These are phyloP conservation scores for Acanthopagrus latus DNA, from an alignment of 2,797 vertebrate genomes.

Conservation along the genomic window DNA sequence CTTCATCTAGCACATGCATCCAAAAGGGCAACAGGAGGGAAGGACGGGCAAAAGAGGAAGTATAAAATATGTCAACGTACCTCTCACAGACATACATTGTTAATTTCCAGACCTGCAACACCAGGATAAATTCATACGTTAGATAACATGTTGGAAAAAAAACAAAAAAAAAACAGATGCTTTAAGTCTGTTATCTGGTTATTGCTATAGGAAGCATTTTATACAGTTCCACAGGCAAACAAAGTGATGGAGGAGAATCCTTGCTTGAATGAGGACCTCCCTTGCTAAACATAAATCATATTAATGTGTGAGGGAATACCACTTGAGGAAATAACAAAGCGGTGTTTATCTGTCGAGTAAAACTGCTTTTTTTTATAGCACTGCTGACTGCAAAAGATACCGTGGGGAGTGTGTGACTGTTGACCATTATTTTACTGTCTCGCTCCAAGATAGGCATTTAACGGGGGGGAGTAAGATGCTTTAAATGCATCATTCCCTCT, in stretches of 20 bases:
- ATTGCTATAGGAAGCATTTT: neutral
- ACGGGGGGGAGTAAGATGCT: neutral
- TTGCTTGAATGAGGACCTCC: neutral
- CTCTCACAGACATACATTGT: neutral
- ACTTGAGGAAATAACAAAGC: constrained; percentile 11
- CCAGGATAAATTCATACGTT: neutral
- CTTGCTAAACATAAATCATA: constrained; percentile 26
- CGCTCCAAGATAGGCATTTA: constrained; percentile 21
- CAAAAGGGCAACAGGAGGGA: constrained; percentile 1
- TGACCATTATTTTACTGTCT: constrained; percentile 28
- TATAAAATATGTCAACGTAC: neutral
- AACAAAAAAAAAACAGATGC: neutral
- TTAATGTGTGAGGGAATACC: constrained; percentile 25
- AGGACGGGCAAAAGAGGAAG: neutral
- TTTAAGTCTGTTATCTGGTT: neutral
- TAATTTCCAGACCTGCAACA: constrained; percentile 3
- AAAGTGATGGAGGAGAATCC: neutral
- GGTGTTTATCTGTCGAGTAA: constrained; percentile 21
- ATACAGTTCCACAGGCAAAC: constrained; percentile 21
- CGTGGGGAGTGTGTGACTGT: neutral
- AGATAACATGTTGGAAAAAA: neutral
- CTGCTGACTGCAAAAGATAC: constrained; percentile 13
- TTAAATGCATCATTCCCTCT: constrained; percentile 6
- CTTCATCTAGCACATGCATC: constrained; percentile 7
- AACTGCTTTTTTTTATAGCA: constrained; percentile 6